Percentiles rank a stretch among this genome's conserved stretches.
Conservation (phyloP, 2,888 invertebrate genomes). For the Melipona bicolor region DNA sequence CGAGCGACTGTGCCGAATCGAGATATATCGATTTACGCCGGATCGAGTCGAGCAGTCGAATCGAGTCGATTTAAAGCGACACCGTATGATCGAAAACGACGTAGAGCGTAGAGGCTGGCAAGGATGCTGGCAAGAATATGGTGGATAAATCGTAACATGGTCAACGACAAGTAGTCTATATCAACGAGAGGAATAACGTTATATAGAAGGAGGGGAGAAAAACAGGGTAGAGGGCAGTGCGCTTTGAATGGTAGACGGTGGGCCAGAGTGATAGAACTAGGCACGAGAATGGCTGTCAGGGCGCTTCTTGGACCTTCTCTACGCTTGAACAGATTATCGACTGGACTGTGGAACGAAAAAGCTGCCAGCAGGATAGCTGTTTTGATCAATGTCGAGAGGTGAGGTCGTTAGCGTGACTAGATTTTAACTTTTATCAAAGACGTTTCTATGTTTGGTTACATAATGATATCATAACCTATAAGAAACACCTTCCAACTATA, state of each 20-base stretch:
- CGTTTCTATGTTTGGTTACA: slow-evolving; percentile 43
- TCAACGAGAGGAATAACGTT: neutral
- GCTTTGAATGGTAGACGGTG: neutral
- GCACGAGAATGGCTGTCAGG: slow-evolving; percentile 53
- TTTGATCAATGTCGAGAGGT: slow-evolving; percentile 27
- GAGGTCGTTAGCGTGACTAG: neutral
- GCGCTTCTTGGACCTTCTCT: slow-evolving; percentile 38
- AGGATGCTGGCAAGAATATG: neutral
- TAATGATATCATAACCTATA: slow-evolving; percentile 53
- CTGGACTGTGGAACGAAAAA: slow-evolving; percentile 37
- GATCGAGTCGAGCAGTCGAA: neutral
- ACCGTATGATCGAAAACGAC: no score
- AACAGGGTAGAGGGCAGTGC: no score
- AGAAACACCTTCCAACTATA: neutral
- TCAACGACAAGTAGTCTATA: neutral
- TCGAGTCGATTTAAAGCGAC: neutral
- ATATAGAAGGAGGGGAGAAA: no score
- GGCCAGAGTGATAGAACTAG: neutral
- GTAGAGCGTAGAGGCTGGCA: neutral
- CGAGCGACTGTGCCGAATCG: no score
- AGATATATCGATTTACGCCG: neutral
- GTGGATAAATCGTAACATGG: neutral
- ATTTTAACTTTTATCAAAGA: neutral
- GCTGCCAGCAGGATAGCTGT: slow-evolving; percentile 8
- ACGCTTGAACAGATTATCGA: slow-evolving; percentile 18